Evolutionary conservation across 2,797 vertebrate genomes (phyloP), one percentile per base, ranked within the genome.

Genomic region (Loris lydekkerianus): DNA sequence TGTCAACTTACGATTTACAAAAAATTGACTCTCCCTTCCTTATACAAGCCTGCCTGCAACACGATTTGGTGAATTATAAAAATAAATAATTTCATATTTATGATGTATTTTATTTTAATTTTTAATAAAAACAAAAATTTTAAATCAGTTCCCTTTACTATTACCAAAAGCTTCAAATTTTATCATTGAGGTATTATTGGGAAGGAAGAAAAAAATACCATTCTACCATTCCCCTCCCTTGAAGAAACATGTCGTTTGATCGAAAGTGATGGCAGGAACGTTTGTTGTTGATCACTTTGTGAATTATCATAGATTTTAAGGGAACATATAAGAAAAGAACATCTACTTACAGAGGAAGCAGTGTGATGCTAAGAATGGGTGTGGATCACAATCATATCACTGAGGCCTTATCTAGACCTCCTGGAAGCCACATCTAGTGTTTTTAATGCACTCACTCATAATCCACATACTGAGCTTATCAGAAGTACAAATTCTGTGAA

Each of bases 51-150:
- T 40, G 17, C 0, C 1, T 75, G 18, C 58, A 90, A 77, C 86
- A 80, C 72, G 15, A 77, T 72, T 88, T 56, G 87, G 21, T 40
- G 53, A 81, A 89, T 90, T 10, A 46, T 27, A 60, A 18, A 18
- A 49, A 82, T 86, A 31, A 87, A 70, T 56, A 88, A 65, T 82
- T 82, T 76, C 2, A 69, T 43, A n/a, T 76, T 49, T 86, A 67
- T 37, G 86, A 20, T 70, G 3, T 14, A 80, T 49, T 83, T 37
- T 3, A 90, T 61, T 93, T 87, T 40, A 65, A 78, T 61, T 97
- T 92, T 83, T 86, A 63, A 83, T 21, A 86, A 13, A 8, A 73
- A 65, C 46, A 90, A 40, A 9, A 15, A 21, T 67, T 67, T 78
- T 27, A 81, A 69, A 93, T 82, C 14, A 34, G 2, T 92, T 87